phyloP scores from a whole-genome alignment of 2,888 invertebrate genomes.

The Galerucella pusilla region DNA sequence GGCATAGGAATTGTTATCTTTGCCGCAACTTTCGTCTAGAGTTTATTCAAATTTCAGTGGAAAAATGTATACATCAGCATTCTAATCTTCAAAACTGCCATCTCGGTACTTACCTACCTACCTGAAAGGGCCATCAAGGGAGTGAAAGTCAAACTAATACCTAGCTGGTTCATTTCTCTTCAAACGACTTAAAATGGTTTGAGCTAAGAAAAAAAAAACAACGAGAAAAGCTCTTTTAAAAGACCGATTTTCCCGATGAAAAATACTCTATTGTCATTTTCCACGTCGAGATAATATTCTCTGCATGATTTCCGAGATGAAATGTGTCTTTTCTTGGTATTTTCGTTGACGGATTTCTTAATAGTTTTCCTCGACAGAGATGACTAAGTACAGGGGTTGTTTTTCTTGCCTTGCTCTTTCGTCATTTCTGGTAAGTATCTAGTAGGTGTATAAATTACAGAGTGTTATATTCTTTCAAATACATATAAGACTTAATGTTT shows the following conservation, averaged over 20 bases:
- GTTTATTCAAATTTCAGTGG: no score
- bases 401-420: slow-evolving; percentile 3
- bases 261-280: slow-evolving; percentile 36
- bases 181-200: slow-evolving; percentile 21
- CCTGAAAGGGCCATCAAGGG: neutral
- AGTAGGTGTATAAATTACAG: no score
- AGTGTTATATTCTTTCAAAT: no score
- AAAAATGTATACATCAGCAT: neutral
- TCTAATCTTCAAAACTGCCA: neutral
- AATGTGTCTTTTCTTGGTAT: slow-evolving; percentile 32
- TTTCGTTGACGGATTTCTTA: slow-evolving; percentile 31
- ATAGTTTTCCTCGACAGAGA: slow-evolving; percentile 24
- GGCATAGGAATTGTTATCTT: no score
- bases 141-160: slow-evolving; percentile 15
- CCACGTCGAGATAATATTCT: slow-evolving; percentile 27
- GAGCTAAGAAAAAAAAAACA: neutral
- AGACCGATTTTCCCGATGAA: slow-evolving; percentile 27
- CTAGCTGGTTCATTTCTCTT: slow-evolving; percentile 11
- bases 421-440: slow-evolving; percentile 11
- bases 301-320: slow-evolving; percentile 33
- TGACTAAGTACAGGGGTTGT: slow-evolving; percentile 15
- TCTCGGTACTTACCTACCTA: neutral
- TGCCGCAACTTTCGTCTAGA: no score
- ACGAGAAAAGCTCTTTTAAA: slow-evolving; percentile 13
- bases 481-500: no score